These are phyloP conservation scores for Mycalesis mineus DNA, from an alignment of 2,888 invertebrate species.

Conservation along the genomic window DNA sequence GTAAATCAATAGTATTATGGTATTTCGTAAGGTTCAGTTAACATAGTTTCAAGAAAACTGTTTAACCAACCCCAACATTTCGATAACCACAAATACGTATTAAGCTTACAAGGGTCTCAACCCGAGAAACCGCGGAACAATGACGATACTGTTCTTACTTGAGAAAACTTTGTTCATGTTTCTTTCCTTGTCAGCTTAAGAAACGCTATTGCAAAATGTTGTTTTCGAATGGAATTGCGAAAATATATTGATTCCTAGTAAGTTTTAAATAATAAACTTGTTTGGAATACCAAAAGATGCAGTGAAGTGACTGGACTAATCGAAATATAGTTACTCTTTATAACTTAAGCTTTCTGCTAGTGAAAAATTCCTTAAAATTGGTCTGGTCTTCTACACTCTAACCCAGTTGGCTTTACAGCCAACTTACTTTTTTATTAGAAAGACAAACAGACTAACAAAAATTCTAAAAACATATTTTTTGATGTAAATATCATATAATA, in stretches of 20 bases:
- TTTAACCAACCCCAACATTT: conserved; percentile 38
- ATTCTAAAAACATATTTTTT: too few species aligned
- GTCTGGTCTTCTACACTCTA: too few species aligned
- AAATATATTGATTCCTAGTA: neutral
- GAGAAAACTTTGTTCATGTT: conserved; percentile 47
- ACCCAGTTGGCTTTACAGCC: too few species aligned
- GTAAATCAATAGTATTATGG: too few species aligned
- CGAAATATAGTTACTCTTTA: too few species aligned
- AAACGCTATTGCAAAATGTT: neutral
- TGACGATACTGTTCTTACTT: conserved; percentile 60
- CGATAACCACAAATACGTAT: conserved; percentile 59
- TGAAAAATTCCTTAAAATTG: too few species aligned
- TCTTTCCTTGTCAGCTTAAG: conserved; percentile 48
- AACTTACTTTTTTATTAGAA: too few species aligned
- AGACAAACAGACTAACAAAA: too few species aligned
- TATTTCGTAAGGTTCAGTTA: neutral
- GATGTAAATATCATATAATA: too few species aligned
- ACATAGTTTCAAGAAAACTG: conserved; percentile 6
- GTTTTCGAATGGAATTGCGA: neutral
- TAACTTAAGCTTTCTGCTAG: too few species aligned
- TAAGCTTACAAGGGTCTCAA: conserved; percentile 50
- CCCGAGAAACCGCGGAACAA: conserved; percentile 47
- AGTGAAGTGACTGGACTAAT: too few species aligned
- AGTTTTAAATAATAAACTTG: neutral
- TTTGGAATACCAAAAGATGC: too few species aligned